Conservation (phyloP, 2,113 vertebrate genomes). For the Rhagologus leucostigma region DNA sequence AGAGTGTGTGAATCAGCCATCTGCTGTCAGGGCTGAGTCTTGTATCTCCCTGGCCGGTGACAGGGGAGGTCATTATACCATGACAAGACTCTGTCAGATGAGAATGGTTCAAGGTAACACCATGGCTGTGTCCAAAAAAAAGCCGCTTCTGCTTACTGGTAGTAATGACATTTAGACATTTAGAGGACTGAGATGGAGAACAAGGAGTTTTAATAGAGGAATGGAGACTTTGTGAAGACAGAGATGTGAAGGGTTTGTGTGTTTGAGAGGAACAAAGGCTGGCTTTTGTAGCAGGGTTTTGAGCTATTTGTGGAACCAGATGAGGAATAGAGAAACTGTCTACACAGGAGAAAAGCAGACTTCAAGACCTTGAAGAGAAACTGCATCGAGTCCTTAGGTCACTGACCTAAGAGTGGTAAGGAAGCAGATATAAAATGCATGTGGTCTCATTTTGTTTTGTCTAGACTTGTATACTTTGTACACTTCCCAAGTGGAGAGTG, state of each 20-base stretch:
- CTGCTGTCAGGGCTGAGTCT: constrained; percentile 15
- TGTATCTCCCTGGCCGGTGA: not conserved
- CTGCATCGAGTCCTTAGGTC: not conserved
- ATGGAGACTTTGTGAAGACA: not conserved
- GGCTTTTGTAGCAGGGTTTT: not conserved
- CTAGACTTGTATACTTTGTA: not conserved
- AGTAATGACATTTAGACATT: not conserved
- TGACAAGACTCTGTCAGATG: not conserved
- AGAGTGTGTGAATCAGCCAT: constrained; percentile 12
- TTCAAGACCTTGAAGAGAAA: not conserved
- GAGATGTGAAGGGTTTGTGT: not conserved
- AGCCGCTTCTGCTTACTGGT: not conserved
- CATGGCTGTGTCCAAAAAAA: not conserved
- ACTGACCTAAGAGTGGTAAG: not conserved
- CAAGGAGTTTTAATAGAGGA: not conserved
- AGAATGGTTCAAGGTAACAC: not conserved
- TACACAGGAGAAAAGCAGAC: not conserved
- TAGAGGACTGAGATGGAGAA: not conserved
- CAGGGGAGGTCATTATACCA: not conserved
- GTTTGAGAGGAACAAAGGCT: not conserved
- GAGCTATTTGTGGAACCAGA: not conserved
- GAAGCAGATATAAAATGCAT: not conserved
- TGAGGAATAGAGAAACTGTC: not conserved
- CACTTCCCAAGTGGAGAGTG: not conserved
- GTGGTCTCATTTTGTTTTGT: not conserved